phyloP scores from a whole-genome alignment of 2,888 invertebrate genomes.

The Tinea trinotella region DNA sequence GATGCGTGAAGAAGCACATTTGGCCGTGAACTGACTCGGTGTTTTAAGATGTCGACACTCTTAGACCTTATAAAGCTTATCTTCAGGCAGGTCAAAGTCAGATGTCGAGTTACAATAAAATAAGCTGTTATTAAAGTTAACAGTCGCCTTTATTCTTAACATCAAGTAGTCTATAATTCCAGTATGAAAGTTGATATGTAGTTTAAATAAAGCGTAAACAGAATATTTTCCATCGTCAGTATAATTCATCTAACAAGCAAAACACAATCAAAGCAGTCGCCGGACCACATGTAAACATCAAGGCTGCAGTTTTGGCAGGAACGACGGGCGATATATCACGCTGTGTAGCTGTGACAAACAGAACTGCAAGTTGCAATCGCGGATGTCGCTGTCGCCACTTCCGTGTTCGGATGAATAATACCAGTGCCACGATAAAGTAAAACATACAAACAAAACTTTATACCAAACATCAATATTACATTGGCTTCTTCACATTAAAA shows the following conservation, averaged over 20 bases:
- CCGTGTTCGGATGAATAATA: slow-evolving; percentile 54
- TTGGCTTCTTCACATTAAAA: neutral
- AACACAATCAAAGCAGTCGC: slow-evolving; percentile 6
- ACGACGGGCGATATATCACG: slow-evolving; percentile 41
- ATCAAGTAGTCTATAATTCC: too few species aligned
- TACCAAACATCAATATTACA: neutral
- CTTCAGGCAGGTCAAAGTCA: too few species aligned
- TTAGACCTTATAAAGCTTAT: too few species aligned
- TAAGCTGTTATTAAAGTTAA: too few species aligned
- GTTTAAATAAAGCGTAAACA: too few species aligned
- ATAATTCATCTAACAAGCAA: slow-evolving; percentile 9
- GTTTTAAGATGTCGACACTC: too few species aligned
- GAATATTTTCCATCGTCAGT: too few species aligned
- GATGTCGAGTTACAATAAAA: too few species aligned
- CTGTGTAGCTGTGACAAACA: slow-evolving; percentile 50
- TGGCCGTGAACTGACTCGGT: too few species aligned
- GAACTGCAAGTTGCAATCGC: slow-evolving; percentile 45
- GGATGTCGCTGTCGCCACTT: slow-evolving; percentile 54
- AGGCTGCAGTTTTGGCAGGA: slow-evolving; percentile 19
- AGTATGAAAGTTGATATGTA: too few species aligned
- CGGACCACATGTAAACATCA: slow-evolving; percentile 16
- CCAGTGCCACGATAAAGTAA: neutral
- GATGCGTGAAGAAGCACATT: too few species aligned
- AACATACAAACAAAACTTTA: slow-evolving; percentile 11
- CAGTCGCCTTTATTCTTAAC: too few species aligned